Evolutionary conservation across 2,888 invertebrate genomes (phyloP), one percentile per base, ranked within the genome.

Genomic region (Dryadula phaetusa): DNA sequence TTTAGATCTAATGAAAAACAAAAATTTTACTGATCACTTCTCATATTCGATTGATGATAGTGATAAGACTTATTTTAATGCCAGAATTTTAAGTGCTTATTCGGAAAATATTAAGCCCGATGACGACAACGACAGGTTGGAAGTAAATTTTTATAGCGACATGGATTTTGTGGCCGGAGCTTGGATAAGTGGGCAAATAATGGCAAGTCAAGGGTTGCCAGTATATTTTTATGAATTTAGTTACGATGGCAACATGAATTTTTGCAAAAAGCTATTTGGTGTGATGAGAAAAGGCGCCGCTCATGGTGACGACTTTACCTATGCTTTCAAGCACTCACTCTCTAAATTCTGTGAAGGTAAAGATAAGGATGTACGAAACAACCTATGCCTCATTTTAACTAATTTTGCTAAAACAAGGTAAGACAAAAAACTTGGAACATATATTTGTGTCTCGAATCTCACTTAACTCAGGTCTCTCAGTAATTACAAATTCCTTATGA

Each of bases 391-490:
- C 58, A 76, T 88, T 79, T 86, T 85, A 83, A 84, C 86, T 1
- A 72, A 74, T 65, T 77, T 87, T 68, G 85, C 84, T 2, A 88
- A 85, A 77, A 77, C 77, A 46, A 75, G 83, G 88, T 87, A 77
- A 72, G 77, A 74, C 18, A 49, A 63, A 32, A 10, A 16, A 5
- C 7, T 25, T 6, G n/a, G n/a, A n/a, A n/a, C n/a, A n/a, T n/a
- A n/a, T n/a, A n/a, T n/a, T n/a, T n/a, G 3, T 28, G 6, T 28
- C 6, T 28, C 3, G 28, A 28, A 28, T 28, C 28, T 4, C n/a
- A 28, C 3, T 28, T 28, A 28, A 4, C 28, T 28, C 28, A 4
- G 28, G 3, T 28, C 3, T 28, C 28, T 28, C 6, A 28, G 28
- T 28, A 28, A 28, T 28, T 28, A 6, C 28, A 28, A 4, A 28